Percentiles rank a stretch among this genome's conserved stretches.
phyloP scores from a whole-genome alignment of 1,140 invertebrate species.

The Rhagoletis pomonella region DNA sequence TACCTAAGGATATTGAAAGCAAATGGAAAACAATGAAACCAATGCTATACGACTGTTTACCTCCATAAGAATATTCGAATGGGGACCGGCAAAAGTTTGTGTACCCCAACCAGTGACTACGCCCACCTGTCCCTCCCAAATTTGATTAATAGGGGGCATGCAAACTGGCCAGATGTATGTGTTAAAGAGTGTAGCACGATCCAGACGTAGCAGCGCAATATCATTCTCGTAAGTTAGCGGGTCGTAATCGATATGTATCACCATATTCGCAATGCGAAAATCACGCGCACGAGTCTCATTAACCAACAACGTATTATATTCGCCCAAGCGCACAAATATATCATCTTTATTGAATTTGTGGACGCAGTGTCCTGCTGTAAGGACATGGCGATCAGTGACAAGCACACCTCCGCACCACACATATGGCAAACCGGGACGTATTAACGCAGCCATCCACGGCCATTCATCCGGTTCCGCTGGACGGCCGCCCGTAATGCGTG shows the following conservation, averaged over 20 bases:
- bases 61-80: conserved; percentile 83
- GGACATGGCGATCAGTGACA: conserved; percentile 85
- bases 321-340: conserved; percentile 84
- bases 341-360: conserved; percentile 78
- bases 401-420: conserved; percentile 87
- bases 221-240: conserved; percentile 83
- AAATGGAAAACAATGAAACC: too few relatives aligned
- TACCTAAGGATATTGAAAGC: conserved; percentile 72
- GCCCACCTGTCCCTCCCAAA: conserved; percentile 79
- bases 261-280: conserved; percentile 80
- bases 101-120: conserved; percentile 87
- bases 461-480: conserved; percentile 82
- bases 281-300: conserved; percentile 81
- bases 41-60: conserved; percentile 71
- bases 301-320: conserved; percentile 82
- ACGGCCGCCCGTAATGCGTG: conserved; percentile 78
- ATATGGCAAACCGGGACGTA: conserved; percentile 75
- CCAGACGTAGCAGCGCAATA: conserved; percentile 85
- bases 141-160: conserved; percentile 80
- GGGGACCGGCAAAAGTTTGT: conserved; percentile 80
- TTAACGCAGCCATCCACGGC: conserved; percentile 88
- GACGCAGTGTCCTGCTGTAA: conserved; percentile 87
- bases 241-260: conserved; percentile 80
- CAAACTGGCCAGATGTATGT: conserved; percentile 90
- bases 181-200: conserved; percentile 81